These are phyloP conservation scores for Monopis laevigella DNA, from an alignment of 2,888 invertebrate genomes.

Conservation along the genomic window DNA sequence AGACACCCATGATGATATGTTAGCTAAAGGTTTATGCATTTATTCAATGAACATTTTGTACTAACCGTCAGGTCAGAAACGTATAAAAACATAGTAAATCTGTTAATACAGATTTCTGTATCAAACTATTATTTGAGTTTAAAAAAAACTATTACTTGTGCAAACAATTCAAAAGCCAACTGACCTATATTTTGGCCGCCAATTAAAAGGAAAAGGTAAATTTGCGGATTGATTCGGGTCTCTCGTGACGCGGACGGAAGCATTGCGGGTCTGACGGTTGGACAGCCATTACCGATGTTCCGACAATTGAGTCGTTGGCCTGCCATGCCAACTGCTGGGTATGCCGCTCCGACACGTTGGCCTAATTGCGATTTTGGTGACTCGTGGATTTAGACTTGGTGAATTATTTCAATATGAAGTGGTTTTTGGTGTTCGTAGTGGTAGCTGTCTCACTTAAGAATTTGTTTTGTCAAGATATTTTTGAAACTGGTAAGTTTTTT, in stretches of 20 bases:
- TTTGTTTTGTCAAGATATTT: slow-evolving; percentile 32
- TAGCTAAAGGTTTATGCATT: too few species aligned
- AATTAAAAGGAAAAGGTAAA: slow-evolving; percentile 62
- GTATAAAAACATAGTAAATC: too few species aligned
- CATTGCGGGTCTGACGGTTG: slow-evolving; percentile 42
- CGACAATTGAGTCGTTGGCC: slow-evolving; percentile 62
- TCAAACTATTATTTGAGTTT: too few species aligned
- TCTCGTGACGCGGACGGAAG: slow-evolving; percentile 33
- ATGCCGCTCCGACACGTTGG: slow-evolving; percentile 37
- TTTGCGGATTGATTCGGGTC: too few species aligned
- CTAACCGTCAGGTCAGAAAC: too few species aligned
- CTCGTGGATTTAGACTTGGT: slow-evolving; percentile 14
- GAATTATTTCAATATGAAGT: slow-evolving; percentile 29
- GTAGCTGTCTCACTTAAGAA: slow-evolving; percentile 28
- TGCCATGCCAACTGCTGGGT: slow-evolving; percentile 26
- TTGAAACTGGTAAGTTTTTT: slow-evolving; percentile 36
- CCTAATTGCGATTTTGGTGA: slow-evolving; percentile 31
- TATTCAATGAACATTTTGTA: too few species aligned
- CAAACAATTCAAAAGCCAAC: slow-evolving; percentile 39
- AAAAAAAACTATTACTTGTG: too few species aligned
- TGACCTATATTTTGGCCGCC: slow-evolving; percentile 60
- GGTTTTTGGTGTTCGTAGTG: slow-evolving; percentile 26
- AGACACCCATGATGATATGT: too few species aligned
- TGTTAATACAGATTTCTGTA: too few species aligned
- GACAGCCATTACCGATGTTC: slow-evolving; percentile 45